A percentile compares a stretch with the other conserved stretches of the same genome.
Conservation (phyloP, 2,888 invertebrate species). For the Malthinus seriepunctatus region DNA sequence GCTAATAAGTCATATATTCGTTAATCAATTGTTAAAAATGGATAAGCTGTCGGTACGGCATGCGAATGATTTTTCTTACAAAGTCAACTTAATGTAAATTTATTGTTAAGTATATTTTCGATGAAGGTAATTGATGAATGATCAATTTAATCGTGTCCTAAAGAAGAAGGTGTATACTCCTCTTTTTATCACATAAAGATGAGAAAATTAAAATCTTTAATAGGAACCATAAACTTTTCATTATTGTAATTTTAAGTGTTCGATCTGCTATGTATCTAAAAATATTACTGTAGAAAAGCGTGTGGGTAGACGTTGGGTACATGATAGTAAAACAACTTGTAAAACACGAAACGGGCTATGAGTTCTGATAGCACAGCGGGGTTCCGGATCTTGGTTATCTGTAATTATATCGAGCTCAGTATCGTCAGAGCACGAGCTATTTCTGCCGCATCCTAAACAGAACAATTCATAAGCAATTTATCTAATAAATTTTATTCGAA, state of each 20-base stretch:
- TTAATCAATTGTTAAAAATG: slow-evolving; percentile 10
- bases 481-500: too few species aligned
- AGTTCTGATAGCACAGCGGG: slow-evolving; percentile 35
- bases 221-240: background rate
- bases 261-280: slow-evolving; percentile 15
- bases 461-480: slow-evolving; percentile 1
- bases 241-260: slow-evolving; percentile 6
- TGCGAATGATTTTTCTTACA: slow-evolving; percentile 12
- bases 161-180: background rate
- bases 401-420: slow-evolving; percentile 35
- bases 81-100: slow-evolving; percentile 7
- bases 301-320: slow-evolving; percentile 24
- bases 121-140: slow-evolving; percentile 12
- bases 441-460: slow-evolving; percentile 10
- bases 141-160: background rate
- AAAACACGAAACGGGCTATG: slow-evolving; percentile 29
- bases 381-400: slow-evolving; percentile 35
- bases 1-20: slow-evolving; percentile 8
- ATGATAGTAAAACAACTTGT: slow-evolving; percentile 31
- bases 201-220: background rate
- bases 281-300: slow-evolving; percentile 14
- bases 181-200: background rate
- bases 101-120: slow-evolving; percentile 6
- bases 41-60: slow-evolving; percentile 8
- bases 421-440: slow-evolving; percentile 24